Evolutionary conservation across 2,113 vertebrate genomes (phyloP).

Genomic region (Nyctereutes procyonoides): DNA sequence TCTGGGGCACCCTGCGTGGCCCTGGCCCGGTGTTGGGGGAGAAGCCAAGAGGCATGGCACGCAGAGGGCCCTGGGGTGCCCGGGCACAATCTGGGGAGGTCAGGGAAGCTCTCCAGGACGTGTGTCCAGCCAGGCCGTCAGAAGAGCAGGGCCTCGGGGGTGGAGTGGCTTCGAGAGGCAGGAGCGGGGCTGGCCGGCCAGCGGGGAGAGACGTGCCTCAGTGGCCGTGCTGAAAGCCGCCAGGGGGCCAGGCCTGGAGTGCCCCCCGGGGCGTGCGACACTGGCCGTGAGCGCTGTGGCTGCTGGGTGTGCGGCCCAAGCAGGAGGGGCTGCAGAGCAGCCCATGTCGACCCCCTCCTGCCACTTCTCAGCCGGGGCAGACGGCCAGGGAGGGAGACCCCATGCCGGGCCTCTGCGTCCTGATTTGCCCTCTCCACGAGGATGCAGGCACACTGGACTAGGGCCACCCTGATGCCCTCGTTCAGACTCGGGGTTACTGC

Average conservation of each 20-base stretch:
- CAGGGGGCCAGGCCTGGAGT: fast-evolving
- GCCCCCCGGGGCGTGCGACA: background rate
- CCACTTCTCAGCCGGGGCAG: background rate
- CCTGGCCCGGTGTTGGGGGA: too few relatives aligned
- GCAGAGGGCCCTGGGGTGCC: background rate
- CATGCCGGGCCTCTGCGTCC: too few relatives aligned
- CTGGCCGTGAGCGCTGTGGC: background rate
- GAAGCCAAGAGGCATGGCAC: too few relatives aligned
- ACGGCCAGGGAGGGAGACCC: background rate
- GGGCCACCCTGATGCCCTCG: fast-evolving
- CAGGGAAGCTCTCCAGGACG: too few relatives aligned
- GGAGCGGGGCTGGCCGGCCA: fast-evolving
- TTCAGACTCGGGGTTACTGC: background rate
- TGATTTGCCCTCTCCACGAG: fast-evolving
- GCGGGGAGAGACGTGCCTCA: background rate
- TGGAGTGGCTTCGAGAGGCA: fast-evolving
- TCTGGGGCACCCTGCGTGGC: too few relatives aligned
- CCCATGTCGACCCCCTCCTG: too few relatives aligned
- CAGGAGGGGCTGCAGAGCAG: too few relatives aligned
- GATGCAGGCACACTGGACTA: fast-evolving
- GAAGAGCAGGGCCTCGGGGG: background rate
- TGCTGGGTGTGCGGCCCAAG: background rate
- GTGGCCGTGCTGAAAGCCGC: fast-evolving
- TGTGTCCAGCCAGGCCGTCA: background rate
- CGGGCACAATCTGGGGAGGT: fast-evolving